phyloP scores from a whole-genome alignment of 2,113 vertebrate genomes.

The Sturnira hondurensis region DNA sequence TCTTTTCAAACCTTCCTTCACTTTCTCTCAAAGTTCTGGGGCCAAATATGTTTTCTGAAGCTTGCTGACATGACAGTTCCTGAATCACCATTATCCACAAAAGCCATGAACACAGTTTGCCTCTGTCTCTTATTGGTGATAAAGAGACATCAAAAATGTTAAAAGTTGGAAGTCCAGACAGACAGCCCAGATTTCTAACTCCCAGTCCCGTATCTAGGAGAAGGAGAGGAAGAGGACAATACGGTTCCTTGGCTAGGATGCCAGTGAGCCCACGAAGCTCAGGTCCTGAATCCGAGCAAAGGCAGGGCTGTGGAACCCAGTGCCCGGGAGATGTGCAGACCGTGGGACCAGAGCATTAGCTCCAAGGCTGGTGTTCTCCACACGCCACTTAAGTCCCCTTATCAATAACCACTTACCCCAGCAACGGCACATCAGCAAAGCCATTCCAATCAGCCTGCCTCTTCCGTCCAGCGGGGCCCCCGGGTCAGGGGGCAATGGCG shows the following conservation, averaged over 20 bases:
- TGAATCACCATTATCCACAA: not conserved
- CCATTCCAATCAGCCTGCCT: constrained; percentile 56
- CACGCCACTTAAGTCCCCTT: constrained; percentile 63
- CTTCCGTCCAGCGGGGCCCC: constrained; percentile 5
- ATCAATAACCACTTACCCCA: constrained; percentile 67
- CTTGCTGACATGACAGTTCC: not conserved
- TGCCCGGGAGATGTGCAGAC: not conserved
- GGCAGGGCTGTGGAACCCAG: not conserved
- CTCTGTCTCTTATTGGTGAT: not conserved
- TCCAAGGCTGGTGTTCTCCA: not conserved
- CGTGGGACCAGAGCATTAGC: not conserved
- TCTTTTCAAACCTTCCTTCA: not conserved
- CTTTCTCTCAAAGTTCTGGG: not conserved
- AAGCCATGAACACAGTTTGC: not conserved
- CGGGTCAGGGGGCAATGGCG: constrained; percentile 27
- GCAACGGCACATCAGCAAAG: constrained; percentile 55
- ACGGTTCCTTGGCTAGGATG: not conserved
- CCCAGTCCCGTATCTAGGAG: not conserved
- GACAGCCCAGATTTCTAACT: not conserved
- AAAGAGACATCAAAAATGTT: not conserved
- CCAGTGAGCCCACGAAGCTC: not conserved
- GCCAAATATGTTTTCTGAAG: not conserved
- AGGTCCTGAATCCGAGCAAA: not conserved
- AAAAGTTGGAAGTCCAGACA: not conserved
- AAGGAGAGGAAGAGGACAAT: not conserved